phyloP scores from a whole-genome alignment of 2,888 invertebrate species.

The Sphaeridia pumilis region DNA sequence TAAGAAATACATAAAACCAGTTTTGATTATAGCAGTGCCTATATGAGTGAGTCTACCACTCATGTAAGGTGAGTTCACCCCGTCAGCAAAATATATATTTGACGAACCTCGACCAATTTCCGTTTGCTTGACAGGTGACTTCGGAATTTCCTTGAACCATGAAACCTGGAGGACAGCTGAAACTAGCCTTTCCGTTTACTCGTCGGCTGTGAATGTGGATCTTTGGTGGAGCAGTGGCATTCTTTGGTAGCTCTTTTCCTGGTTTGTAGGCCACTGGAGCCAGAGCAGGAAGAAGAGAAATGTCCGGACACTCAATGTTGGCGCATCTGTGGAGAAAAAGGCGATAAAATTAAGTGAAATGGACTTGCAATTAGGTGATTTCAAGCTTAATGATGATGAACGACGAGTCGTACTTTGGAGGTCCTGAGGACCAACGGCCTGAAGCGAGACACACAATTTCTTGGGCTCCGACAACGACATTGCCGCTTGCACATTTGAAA shows the following conservation, averaged over 20 bases:
- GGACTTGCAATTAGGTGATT: too few species aligned
- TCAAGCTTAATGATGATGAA: too few species aligned
- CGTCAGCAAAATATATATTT: too few species aligned
- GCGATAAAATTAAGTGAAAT: too few species aligned
- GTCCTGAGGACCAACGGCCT: slow-evolving; percentile 66
- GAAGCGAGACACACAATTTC: slow-evolving; percentile 63
- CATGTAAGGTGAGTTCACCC: too few species aligned
- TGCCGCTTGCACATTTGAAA: slow-evolving; percentile 67
- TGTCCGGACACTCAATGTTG: slow-evolving; percentile 33
- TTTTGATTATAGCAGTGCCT: too few species aligned
- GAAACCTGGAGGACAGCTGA: slow-evolving; percentile 65
- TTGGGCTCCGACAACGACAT: slow-evolving; percentile 63
- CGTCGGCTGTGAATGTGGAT: slow-evolving; percentile 61
- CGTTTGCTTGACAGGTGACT: slow-evolving; percentile 39
- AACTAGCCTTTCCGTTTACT: slow-evolving; percentile 67
- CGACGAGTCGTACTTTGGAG: slow-evolving; percentile 52
- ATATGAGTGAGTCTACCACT: too few species aligned
- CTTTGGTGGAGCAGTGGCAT: slow-evolving; percentile 25
- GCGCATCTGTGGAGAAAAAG: neutral
- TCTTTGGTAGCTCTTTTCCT: slow-evolving; percentile 40
- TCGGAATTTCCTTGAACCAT: slow-evolving; percentile 54
- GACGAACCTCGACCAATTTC: slow-evolving; percentile 66
- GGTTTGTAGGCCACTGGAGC: slow-evolving; percentile 21
- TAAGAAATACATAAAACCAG: too few species aligned
- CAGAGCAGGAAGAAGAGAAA: slow-evolving; percentile 28